These are phyloP conservation scores for Podarcis siculus DNA, from an alignment of 2,797 vertebrate genomes.

Conservation along the genomic window DNA sequence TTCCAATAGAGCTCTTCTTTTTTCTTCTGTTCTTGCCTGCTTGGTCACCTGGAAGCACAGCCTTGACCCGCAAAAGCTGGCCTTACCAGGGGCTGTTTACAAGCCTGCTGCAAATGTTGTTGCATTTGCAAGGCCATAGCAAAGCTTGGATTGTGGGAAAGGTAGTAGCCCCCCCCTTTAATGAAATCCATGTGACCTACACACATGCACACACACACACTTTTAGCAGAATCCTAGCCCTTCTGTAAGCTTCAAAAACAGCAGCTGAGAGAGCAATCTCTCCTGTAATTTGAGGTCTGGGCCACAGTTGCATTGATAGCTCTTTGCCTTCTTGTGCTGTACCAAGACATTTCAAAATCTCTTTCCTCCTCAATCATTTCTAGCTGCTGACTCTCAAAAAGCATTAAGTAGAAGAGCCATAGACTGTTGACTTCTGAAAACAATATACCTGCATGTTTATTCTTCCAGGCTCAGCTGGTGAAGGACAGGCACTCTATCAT, in stretches of 20 bases:
- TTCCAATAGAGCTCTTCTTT: no score
- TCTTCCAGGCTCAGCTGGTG: constrained; percentile 91
- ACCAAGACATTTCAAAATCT: no score
- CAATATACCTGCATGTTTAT: neutral
- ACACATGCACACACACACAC: neutral
- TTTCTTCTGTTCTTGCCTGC: no score
- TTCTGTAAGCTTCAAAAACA: neutral
- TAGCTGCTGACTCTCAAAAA: neutral
- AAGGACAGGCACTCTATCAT: constrained; percentile 96
- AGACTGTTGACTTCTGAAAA: neutral
- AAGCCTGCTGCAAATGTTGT: neutral
- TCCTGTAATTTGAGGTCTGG: neutral
- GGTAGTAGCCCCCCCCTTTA: no score
- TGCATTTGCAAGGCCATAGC: neutral
- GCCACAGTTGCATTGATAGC: neutral
- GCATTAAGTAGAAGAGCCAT: neutral
- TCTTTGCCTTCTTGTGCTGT: neutral
- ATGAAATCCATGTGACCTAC: no score
- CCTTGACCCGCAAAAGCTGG: no score
- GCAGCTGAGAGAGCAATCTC: neutral
- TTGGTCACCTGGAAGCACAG: no score
- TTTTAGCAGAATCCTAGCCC: neutral
- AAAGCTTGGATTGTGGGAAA: neutral
- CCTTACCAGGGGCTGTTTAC: no score
- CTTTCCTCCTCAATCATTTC: neutral